Conservation (phyloP, 2,888 invertebrate genomes). For the Athripsodes cinereus region DNA sequence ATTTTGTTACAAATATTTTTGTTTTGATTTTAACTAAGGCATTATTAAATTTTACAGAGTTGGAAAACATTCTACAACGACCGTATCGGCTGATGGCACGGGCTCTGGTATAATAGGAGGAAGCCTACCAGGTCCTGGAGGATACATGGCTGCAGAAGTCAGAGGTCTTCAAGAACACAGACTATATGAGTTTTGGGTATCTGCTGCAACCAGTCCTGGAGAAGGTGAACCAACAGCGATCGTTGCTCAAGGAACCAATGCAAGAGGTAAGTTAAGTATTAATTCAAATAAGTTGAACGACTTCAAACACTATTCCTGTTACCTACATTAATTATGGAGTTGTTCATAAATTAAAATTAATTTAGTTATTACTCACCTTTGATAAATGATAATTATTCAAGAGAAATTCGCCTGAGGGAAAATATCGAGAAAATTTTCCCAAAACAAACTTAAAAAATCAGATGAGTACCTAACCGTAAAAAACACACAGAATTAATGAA, state of each 20-base stretch:
- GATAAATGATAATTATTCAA: no score
- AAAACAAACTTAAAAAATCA: no score
- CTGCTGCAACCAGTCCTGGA: slow-evolving; percentile 64
- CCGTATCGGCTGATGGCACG: slow-evolving; percentile 21
- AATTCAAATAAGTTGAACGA: not conserved
- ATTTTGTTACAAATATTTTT: no score
- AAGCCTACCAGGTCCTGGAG: slow-evolving; percentile 17
- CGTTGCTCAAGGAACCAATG: slow-evolving; percentile 64
- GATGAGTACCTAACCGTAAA: no score
- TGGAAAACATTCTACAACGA: slow-evolving; percentile 24
- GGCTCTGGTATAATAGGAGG: slow-evolving; percentile 11
- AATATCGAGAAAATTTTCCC: no score
- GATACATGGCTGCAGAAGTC: slow-evolving; percentile 49
- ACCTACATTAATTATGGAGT: no score
- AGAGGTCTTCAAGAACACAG: slow-evolving; percentile 63
- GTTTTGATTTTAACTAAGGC: no score
- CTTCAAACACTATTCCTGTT: no score
- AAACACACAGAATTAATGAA: no score
- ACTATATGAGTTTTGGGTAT: slow-evolving; percentile 82
- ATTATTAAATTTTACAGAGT: slow-evolving; percentile 19
- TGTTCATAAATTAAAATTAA: no score
- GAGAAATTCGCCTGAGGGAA: no score
- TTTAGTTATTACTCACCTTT: no score
- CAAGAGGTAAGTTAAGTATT: slow-evolving; percentile 49
- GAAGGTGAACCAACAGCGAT: slow-evolving; percentile 70